Conservation (phyloP, 2,113 vertebrate genomes). For the Stomatorhinus ivindoensis region DNA sequence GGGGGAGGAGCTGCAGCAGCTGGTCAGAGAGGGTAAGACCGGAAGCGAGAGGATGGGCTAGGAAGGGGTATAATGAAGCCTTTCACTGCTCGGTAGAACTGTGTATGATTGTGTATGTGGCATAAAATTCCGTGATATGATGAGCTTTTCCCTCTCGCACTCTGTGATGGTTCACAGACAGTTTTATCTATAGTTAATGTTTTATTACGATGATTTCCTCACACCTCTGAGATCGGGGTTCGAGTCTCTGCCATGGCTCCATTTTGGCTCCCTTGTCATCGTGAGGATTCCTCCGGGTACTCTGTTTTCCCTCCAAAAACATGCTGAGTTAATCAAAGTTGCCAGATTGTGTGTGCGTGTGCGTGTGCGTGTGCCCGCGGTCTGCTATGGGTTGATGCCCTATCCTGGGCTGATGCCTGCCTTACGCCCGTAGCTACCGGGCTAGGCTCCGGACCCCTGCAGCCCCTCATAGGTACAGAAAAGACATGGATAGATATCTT, state of each 20-base stretch:
- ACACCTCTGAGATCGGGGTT: no score
- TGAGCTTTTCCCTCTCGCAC: neutral
- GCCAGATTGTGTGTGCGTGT: no score
- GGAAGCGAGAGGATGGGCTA: neutral
- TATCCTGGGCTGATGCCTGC: neutral
- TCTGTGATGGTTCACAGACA: neutral
- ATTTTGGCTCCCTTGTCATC: no score
- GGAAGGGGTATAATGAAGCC: neutral
- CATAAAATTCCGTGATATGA: neutral
- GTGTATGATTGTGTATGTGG: neutral
- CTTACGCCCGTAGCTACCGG: neutral
- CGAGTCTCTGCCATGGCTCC: neutral
- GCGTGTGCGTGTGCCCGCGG: no score
- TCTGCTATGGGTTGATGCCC: neutral
- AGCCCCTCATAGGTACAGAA: neutral
- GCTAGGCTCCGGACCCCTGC: neutral
- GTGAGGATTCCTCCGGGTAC: neutral
- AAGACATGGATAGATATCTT: neutral
- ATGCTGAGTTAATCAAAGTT: neutral
- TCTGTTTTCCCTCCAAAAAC: neutral
- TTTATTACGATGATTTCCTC: neutral
- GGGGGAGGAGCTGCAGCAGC: constrained; percentile 71
- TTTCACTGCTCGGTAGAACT: neutral
- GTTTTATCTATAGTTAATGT: neutral
- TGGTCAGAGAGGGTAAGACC: constrained; percentile 76